These are phyloP conservation scores for Cephalotes varians DNA, from an alignment of 2,888 invertebrate genomes.

Conservation along the genomic window DNA sequence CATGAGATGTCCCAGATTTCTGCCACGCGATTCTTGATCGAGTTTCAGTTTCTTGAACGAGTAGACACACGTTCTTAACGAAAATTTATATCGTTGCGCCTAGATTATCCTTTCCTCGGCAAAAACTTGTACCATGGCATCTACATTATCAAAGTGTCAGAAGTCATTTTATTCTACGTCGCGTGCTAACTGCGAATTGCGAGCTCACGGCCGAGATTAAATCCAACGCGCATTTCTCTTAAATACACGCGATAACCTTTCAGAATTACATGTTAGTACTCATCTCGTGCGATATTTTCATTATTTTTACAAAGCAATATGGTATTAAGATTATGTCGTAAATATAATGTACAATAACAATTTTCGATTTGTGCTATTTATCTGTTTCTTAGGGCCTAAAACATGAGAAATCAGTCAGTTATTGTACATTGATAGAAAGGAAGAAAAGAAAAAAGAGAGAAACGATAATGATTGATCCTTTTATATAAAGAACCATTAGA, in stretches of 20 bases:
- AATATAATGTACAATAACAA: neutral
- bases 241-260: constrained; percentile 45
- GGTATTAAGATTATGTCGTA: neutral
- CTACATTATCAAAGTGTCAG: constrained; percentile 46
- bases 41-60: neutral
- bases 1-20: constrained; percentile 27
- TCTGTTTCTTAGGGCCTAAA: neutral
- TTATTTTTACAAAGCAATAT: constrained; percentile 1
- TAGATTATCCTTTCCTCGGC: constrained; percentile 4
- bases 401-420: neutral
- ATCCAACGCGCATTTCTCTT: constrained; percentile 25
- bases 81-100: constrained; percentile 22
- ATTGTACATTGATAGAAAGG: neutral
- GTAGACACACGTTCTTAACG: constrained; percentile 13
- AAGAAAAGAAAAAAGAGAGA: neutral
- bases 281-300: constrained; percentile 20
- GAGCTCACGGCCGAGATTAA: constrained; percentile 24
- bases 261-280: neutral
- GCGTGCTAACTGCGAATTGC: constrained; percentile 45
- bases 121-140: constrained; percentile 25
- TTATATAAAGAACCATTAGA: neutral
- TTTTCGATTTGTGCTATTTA: neutral
- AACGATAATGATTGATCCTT: constrained; percentile 5
- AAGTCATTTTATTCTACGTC: constrained; percentile 37
- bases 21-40: constrained; percentile 44